Evolutionary conservation across 92 coral and sea anemone genomes (phyloP).

Genomic region (Umimayanthus kanabou): DNA sequence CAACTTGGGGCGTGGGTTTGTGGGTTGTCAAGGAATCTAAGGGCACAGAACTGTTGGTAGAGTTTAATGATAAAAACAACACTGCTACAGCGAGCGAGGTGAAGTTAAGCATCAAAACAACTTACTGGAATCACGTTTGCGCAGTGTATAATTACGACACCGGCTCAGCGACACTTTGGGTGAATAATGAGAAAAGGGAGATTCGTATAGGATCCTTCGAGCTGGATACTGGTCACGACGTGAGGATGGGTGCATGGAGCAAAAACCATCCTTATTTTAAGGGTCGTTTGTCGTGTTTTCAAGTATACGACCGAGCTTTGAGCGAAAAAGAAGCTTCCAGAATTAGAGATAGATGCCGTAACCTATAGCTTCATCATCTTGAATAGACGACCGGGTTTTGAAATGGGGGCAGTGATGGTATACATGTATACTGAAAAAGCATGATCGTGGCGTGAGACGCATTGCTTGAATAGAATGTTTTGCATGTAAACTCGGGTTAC

Average conservation of each 20-base stretch:
- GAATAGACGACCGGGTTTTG: too few relatives aligned
- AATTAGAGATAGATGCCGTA: neutral
- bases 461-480: too few relatives aligned
- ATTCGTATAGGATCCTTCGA: neutral
- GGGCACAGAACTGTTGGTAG: neutral
- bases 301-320: constrained; percentile 3
- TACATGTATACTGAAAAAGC: too few relatives aligned
- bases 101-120: neutral
- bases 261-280: neutral
- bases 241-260: constrained; percentile 3
- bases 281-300: constrained; percentile 15
- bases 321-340: neutral
- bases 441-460: too few relatives aligned
- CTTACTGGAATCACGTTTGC: neutral
- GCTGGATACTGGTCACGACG: constrained; percentile 10
- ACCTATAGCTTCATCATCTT: neutral
- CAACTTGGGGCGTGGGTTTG: neutral
- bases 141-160: constrained; percentile 1
- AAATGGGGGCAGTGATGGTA: too few relatives aligned
- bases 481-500: too few relatives aligned
- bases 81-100: neutral
- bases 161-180: constrained; percentile 9
- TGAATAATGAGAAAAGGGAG: neutral
- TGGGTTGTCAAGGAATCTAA: neutral
- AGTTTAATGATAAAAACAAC: neutral